phyloP scores from a whole-genome alignment of 2,888 invertebrate species.

The Boloria selene region DNA sequence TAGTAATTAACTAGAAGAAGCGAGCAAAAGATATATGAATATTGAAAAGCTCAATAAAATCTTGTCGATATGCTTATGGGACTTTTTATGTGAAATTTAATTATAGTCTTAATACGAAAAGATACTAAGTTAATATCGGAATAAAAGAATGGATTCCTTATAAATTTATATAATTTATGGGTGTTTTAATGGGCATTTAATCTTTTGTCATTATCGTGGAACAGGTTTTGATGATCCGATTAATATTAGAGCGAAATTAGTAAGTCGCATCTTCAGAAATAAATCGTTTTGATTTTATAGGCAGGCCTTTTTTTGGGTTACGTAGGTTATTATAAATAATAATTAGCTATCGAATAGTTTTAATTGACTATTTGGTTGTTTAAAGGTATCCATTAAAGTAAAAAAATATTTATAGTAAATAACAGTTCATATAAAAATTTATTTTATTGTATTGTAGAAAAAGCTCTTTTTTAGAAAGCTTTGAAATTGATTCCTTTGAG shows the following conservation, averaged over 20 bases:
- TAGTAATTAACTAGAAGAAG: slow-evolving; percentile 66
- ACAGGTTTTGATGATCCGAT: slow-evolving; percentile 28
- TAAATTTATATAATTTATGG: slow-evolving; percentile 76
- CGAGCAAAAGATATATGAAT: slow-evolving; percentile 62
- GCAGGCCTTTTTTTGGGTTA: slow-evolving; percentile 5
- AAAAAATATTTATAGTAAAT: not conserved
- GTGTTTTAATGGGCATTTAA: slow-evolving; percentile 63
- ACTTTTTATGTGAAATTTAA: slow-evolving; percentile 71
- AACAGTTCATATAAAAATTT: not conserved
- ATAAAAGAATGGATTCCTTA: slow-evolving; percentile 73
- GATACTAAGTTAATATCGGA: slow-evolving; percentile 74
- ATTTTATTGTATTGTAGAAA: too few relatives aligned
- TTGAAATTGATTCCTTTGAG: not conserved
- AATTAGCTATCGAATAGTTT: too few relatives aligned
- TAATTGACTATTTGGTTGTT: not conserved
- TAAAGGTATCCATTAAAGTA: not conserved
- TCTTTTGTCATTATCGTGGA: slow-evolving; percentile 43
- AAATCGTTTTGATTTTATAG: slow-evolving; percentile 9
- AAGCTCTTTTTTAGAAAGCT: not conserved
- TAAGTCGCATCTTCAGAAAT: slow-evolving; percentile 17
- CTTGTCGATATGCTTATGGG: slow-evolving; percentile 63
- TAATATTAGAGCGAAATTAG: slow-evolving; percentile 30
- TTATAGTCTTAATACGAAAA: slow-evolving; percentile 77
- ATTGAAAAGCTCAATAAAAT: slow-evolving; percentile 58
- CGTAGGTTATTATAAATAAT: slow-evolving; percentile 3